Evolutionary conservation across 1,140 invertebrate genomes (phyloP), one percentile per base, ranked within the genome.

Genomic region (Aphaenogaster ashmeadi): DNA sequence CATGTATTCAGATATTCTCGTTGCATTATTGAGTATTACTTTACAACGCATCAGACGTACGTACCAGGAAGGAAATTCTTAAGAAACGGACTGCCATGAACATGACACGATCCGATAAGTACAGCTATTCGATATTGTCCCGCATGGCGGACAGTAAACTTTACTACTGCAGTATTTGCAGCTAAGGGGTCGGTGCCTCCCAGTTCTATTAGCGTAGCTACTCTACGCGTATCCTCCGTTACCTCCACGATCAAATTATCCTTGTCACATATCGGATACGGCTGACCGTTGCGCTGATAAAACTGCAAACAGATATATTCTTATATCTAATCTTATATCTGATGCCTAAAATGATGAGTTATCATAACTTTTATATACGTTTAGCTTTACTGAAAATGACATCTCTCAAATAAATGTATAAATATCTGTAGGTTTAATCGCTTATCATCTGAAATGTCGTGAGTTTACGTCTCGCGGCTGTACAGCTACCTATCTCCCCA

Each of bases 261-360:
- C 78, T 97, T 98, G 96, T 98, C 98, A 95, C 98, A 98, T 89
- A 99, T 97, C 89, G 98, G 98, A 96, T 99, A 99, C 81, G 98
- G 98, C 93, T 98, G 97, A 36, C 98, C 98, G 93, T 99, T 99
- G 91, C 98, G 97, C 95, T 99, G 98, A 96, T 97, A 99, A 95
- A 99, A 99, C 96, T 98, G 96, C 67, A 95, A 94, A 87, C 11
- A 21, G 11, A 62, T 18, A 62, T 18, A 36, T 74, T 7, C 11
- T 21, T 60, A 72, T 9, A 15, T 71, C 21, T 54, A 47, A 71
- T 5, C 27, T 0, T n/a, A 50, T n/a, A 33, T 33, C 47, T 18
- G 13, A 21, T n/a, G n/a, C 0, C 3, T 47, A 69, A 44, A 69
- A 66, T 13, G 2, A 80, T 27, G 3, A 66, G 15, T 2, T 18